Base-by-base conservation (phyloP, 2,113 vertebrate genomes). In the Poecilia latipinna region DNA sequence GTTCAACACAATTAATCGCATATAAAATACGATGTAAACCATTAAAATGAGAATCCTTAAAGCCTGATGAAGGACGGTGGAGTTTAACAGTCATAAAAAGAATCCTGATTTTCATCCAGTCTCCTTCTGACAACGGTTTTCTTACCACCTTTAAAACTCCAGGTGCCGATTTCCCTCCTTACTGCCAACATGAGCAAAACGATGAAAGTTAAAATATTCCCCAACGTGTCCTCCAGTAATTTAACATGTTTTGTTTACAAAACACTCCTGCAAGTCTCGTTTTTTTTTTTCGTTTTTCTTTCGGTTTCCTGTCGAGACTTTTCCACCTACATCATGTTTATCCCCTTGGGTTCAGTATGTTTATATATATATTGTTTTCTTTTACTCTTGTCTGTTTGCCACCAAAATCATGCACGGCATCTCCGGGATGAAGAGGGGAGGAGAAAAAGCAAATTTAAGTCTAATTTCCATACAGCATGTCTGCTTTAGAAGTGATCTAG, bases 401-500 rank as follows among this genome's bases (percentile, higher is more conserved):
- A 12, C 28, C 71, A 63, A 15, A 86, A 82, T 65, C 65, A 57
- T 62, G 65, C n/a, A 54, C 13, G 3, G 28, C 70, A 69, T 76
- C 72, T 13, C 64, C 80, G 51, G 61, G 73, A 61, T 65, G 44
- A 54, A 73, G 60, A 35, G 10, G 26, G 12, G 24, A 22, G 35
- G 28, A 13, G 17, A 67, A 24, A n/a, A 32, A 72, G 70, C 82
- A 17, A 35, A 72, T 84, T 91, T 78, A 75, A 73, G 83, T 75
- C 69, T 85, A 79, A 84, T 88, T 87, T 85, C 81, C 67, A 80
- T 85, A 67, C 80, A 48, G 69, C 82, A 73, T 74, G n/a, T 61
- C 71, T 42, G 44, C n/a, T 62, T 70, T 69, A 70, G 71, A 39
- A 85, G 84, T 88, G 88, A 86, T 90, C 77, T 65, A 85, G 86